Base-by-base conservation (phyloP, 1,140 invertebrate species). In the Drosophila leontia region DNA sequence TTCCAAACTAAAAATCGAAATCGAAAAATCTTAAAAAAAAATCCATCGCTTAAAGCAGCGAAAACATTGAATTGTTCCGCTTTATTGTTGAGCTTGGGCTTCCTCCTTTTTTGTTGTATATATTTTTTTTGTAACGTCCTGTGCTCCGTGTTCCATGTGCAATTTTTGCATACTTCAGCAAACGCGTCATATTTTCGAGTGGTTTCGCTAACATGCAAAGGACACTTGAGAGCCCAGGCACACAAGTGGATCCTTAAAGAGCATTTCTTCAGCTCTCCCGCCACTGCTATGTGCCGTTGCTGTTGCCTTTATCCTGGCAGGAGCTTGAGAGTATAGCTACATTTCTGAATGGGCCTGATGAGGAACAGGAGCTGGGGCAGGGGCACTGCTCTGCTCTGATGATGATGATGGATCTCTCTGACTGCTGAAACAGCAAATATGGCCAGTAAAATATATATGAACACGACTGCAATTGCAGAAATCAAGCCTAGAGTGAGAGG, bases 101-200 rank as follows among this genome's bases (percentile, higher is more conserved):
- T 67, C 69, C 58, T 57, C 48, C 56, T 35, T 37, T 37, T 11
- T 48, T 48, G 47, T 29, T 35, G 50, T 51, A 35, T 34, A 12
- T 51, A 34, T 55, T 45, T 60, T 53, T 53, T 44, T 47, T 29
- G 45, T 29, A 37, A 29, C 62, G 45, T 58, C 35, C 45, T 55
- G 63, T 59, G 59, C 15, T 62, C 75, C 75, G 81, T 85, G 78
- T 90, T 82, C 85, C 85, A 90, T 90, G 85, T 90, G 85, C 85
- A 90, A 90, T 90, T 90, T 87, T 90, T 90, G 85, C 85, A 90
- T 90, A 90, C 85, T 90, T 90, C 85, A 90, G 85, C 85, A 90
- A 90, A 90, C 85, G 85, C 85, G 85, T 90, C 85, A 90, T 90
- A 90, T 90, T 90, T 90, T 91, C 85, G 85, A 90, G 85, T 90